A percentile compares a stretch with the other conserved stretches of the same genome.
These are phyloP conservation scores for Argyresthia albistria DNA, from an alignment of 2,888 invertebrate genomes.

Conservation along the genomic window DNA sequence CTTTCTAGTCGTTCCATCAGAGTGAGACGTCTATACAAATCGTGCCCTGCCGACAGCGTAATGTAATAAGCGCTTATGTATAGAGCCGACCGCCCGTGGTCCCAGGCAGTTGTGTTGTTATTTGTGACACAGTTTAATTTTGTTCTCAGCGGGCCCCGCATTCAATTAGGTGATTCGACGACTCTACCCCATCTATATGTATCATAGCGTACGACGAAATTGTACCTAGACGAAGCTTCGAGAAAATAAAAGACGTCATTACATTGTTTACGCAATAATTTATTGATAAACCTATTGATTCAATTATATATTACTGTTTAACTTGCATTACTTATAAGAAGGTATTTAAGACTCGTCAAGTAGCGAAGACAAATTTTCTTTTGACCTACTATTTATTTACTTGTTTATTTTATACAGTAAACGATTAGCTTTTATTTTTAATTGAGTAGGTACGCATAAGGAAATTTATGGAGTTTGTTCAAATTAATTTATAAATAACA, in stretches of 20 bases:
- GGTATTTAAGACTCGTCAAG: conserved; percentile 30
- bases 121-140: conserved; percentile 16
- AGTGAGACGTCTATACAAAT: no score
- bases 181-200: no score
- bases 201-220: no score
- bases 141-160: conserved; percentile 18
- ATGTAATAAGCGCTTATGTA: no score
- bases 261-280: conserved; percentile 52
- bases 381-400: no score
- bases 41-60: no score
- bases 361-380: conserved; percentile 45
- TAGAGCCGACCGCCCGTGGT: no score
- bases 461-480: neutral
- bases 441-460: neutral
- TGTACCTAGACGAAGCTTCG: no score
- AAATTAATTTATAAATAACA: neutral
- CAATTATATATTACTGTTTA: conserved; percentile 24
- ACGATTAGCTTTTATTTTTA: neutral
- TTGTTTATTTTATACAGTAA: neutral
- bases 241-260: no score
- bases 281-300: conserved; percentile 66
- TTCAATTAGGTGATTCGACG: conserved; percentile 19
- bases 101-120: neutral
- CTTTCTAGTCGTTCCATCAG: no score
- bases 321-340: no score